A percentile compares a stretch with the other conserved stretches of the same genome.
Evolutionary conservation across 2,113 vertebrate species (phyloP).

Genomic region (Polypterus bichir): DNA sequence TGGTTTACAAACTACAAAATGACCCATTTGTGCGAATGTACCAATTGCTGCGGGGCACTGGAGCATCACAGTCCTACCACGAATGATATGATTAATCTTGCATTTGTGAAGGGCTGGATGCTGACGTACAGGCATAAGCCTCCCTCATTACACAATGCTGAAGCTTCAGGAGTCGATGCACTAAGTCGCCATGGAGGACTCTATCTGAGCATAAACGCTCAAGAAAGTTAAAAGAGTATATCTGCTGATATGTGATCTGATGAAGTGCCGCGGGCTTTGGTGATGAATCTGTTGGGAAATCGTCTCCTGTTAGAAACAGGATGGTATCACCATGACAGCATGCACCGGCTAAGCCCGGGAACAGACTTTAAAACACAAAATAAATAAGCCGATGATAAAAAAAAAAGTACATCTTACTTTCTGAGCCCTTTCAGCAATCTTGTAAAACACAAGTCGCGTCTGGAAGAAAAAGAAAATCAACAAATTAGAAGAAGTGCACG

Average conservation of each 20-base stretch:
- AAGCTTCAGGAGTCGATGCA: too few relatives aligned
- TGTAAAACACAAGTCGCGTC: conserved; percentile 54
- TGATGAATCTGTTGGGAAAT: conserved; percentile 42
- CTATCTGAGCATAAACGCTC: conserved; percentile 53
- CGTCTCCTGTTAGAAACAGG: conserved; percentile 43
- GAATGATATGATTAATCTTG: too few relatives aligned
- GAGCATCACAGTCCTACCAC: too few relatives aligned
- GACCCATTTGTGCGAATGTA: too few relatives aligned
- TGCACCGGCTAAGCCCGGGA: conserved; percentile 6
- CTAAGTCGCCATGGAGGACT: too few relatives aligned
- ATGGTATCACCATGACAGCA: conserved; percentile 23
- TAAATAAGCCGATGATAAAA: conserved; percentile 38
- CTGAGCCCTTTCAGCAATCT: conserved; percentile 53
- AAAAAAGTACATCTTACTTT: conserved; percentile 50
- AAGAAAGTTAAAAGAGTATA: conserved; percentile 56
- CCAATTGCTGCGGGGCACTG: too few relatives aligned
- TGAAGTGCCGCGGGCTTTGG: conserved; percentile 48
- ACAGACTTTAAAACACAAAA: conserved; percentile 44
- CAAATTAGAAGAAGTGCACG: conserved; percentile 31
- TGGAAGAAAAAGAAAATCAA: conserved; percentile 31
- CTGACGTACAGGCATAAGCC: too few relatives aligned
- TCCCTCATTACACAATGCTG: too few relatives aligned
- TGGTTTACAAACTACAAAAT: too few relatives aligned
- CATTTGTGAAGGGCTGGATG: too few relatives aligned
- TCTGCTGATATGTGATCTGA: conserved; percentile 50